phyloP scores from a whole-genome alignment of 1,140 invertebrate species.

The Macrosteles quadrilineatus region DNA sequence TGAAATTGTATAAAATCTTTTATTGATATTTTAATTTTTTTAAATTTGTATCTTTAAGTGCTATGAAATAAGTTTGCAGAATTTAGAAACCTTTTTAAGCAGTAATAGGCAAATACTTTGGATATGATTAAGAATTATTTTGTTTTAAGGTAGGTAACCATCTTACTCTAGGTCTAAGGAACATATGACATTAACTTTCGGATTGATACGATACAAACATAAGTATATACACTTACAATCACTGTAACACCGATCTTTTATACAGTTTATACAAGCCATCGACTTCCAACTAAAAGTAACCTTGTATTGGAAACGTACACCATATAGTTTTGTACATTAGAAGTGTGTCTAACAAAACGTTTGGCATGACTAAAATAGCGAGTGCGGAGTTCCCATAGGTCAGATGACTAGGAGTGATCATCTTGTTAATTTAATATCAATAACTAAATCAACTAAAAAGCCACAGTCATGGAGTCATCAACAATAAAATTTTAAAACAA shows the following conservation, averaged over 20 bases:
- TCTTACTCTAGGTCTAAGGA: slow-evolving; percentile 19
- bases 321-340: not conserved
- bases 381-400: slow-evolving; percentile 15
- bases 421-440: slow-evolving; percentile 2
- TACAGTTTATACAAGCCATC: slow-evolving; percentile 13
- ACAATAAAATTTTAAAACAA: slow-evolving; percentile 7
- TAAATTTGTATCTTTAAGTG: too few relatives aligned
- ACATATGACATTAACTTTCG: slow-evolving; percentile 14
- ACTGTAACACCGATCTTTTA: slow-evolving; percentile 1
- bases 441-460: not conserved
- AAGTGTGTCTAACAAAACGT: slow-evolving; percentile 3
- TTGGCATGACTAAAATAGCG: slow-evolving; percentile 10
- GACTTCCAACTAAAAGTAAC: not conserved
- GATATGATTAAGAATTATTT: not conserved
- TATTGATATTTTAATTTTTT: too few relatives aligned
- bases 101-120: too few relatives aligned
- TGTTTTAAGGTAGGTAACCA: slow-evolving; percentile 14
- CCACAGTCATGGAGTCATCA: slow-evolving; percentile 5
- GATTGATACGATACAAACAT: slow-evolving; percentile 7
- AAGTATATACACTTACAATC: slow-evolving; percentile 8
- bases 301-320: slow-evolving; percentile 5
- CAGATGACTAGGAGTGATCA: slow-evolving; percentile 18
- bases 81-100: too few relatives aligned
- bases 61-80: too few relatives aligned
- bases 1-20: too few relatives aligned